A percentile compares a stretch with the other conserved stretches of the same genome.
These are phyloP conservation scores for Thamnaconus septentrionalis DNA, from an alignment of 2,113 vertebrate species.

Conservation along the genomic window DNA sequence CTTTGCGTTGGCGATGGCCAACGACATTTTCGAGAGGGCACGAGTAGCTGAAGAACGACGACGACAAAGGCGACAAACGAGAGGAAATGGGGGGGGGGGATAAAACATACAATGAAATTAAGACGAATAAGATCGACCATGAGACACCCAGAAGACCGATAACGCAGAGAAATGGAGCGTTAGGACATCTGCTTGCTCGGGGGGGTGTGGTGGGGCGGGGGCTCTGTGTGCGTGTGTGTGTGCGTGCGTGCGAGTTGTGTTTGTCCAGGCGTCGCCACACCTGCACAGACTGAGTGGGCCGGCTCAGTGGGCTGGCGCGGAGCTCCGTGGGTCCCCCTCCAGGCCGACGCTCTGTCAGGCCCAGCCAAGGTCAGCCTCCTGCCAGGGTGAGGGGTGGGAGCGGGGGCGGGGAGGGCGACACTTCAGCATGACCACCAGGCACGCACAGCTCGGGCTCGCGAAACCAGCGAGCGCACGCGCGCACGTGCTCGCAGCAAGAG, in stretches of 20 bases:
- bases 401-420: slow-evolving; percentile 36
- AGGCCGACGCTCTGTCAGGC: slow-evolving; percentile 76
- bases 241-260: slow-evolving; percentile 46
- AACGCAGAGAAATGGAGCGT: slow-evolving; percentile 34
- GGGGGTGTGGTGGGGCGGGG: slow-evolving; percentile 62
- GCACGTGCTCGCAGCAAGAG: slow-evolving; percentile 25
- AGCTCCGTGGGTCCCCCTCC: slow-evolving; percentile 65
- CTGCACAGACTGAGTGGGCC: slow-evolving; percentile 69
- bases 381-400: slow-evolving; percentile 41
- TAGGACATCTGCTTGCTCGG: slow-evolving; percentile 69
- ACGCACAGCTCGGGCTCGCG: slow-evolving; percentile 64
- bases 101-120: neutral
- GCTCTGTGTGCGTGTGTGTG: slow-evolving; percentile 18
- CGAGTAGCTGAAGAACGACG: too few relatives aligned
- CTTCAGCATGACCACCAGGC: slow-evolving; percentile 70
- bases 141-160: slow-evolving; percentile 39
- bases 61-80: too few relatives aligned
- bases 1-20: too few relatives aligned
- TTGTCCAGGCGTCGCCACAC: slow-evolving; percentile 62
- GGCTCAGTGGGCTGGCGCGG: slow-evolving; percentile 69
- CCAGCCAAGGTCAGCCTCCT: slow-evolving; percentile 75
- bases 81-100: neutral
- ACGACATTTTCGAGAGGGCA: too few relatives aligned
- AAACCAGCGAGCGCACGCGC: neutral
- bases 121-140: slow-evolving; percentile 4